These are phyloP conservation scores for Taeniopygia guttata DNA, from an alignment of 2,797 vertebrate genomes.

Conservation along the genomic window DNA sequence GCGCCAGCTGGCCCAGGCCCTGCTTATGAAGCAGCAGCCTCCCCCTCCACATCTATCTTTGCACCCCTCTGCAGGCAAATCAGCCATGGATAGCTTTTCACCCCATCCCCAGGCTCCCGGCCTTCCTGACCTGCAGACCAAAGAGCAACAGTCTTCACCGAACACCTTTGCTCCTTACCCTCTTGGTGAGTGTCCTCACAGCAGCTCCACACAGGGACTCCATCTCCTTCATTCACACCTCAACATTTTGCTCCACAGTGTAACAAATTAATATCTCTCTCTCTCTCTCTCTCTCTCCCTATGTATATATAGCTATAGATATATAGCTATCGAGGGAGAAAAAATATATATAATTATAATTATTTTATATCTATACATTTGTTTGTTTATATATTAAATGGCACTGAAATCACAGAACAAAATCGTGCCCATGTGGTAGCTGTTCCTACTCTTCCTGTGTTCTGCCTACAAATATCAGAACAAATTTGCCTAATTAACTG, in stretches of 20 bases:
- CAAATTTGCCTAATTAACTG: background rate
- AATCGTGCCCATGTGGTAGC: accelerated
- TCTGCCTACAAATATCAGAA: background rate
- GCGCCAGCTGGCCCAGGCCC: constrained; percentile 98
- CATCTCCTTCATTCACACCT: background rate
- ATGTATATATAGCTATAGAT: background rate
- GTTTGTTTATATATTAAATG: background rate
- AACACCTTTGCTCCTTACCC: constrained; percentile 91
- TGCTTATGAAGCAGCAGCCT: constrained; percentile 95
- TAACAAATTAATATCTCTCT: background rate
- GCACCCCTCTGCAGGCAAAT: constrained; percentile 91
- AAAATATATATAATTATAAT: no score
- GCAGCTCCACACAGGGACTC: background rate
- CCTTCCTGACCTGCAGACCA: constrained; percentile 97
- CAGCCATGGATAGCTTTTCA: constrained; percentile 91
- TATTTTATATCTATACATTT: background rate
- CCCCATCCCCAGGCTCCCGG: constrained; percentile 87
- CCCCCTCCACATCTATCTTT: constrained; percentile 87
- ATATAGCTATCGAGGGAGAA: background rate
- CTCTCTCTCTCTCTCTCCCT: no score
- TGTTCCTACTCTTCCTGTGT: background rate
- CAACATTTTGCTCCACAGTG: background rate
- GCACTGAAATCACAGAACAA: background rate
- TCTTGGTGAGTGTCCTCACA: constrained; percentile 83
- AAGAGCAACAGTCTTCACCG: constrained; percentile 95